Evolutionary conservation across 2,113 vertebrate species (phyloP).

Genomic region (Fregetta grallaria): DNA sequence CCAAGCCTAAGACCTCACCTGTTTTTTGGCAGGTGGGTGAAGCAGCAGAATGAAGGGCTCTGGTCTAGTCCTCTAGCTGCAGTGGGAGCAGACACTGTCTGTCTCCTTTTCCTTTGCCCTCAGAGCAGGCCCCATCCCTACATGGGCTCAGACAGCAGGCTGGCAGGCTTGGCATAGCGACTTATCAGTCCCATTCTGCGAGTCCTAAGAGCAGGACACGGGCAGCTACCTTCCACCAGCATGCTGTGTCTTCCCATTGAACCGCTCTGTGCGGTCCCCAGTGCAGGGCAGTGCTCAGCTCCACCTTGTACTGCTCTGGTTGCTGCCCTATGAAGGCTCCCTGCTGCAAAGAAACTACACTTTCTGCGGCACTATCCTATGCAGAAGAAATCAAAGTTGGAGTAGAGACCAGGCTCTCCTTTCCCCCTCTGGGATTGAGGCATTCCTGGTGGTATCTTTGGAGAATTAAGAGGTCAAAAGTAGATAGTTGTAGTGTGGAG

Average conservation of each 20-base stretch:
- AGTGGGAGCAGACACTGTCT: neutral
- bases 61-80: neutral
- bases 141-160: neutral
- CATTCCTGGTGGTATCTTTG: neutral
- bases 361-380: neutral
- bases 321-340: neutral
- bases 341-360: neutral
- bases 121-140: neutral
- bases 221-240: neutral
- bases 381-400: neutral
- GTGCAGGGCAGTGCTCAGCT: neutral
- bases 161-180: neutral
- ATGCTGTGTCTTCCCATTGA: neutral
- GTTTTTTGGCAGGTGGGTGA: neutral
- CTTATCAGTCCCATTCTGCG: neutral
- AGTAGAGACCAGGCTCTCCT: neutral
- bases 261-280: accelerated
- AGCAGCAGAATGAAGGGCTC: neutral
- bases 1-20: neutral
- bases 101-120: neutral
- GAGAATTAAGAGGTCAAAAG: neutral
- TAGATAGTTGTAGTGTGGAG: neutral
- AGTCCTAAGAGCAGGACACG: neutral
- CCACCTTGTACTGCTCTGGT: accelerated
- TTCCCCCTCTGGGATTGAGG: neutral